Percentiles rank a stretch among this genome's conserved stretches.
Conservation (phyloP, 2,888 invertebrate genomes). For the Agrochola lota region DNA sequence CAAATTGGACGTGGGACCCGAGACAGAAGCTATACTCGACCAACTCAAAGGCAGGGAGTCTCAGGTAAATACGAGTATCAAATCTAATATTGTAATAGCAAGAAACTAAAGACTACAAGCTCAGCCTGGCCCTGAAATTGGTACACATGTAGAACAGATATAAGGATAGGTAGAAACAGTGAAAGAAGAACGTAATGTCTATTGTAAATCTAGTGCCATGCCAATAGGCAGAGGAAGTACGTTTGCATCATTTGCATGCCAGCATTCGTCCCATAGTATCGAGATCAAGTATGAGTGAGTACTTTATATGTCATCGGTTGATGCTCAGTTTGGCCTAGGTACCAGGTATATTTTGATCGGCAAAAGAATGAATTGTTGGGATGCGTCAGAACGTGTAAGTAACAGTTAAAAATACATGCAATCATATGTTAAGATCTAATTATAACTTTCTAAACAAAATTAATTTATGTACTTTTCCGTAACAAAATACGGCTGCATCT, state of each 20-base stretch:
- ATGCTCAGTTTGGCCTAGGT: slow-evolving; percentile 11
- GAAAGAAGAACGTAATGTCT: background rate
- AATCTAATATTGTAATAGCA: background rate
- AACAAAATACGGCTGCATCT: background rate
- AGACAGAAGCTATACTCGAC: slow-evolving; percentile 98
- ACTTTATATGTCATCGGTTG: slow-evolving; percentile 24
- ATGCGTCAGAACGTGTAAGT: slow-evolving; percentile 15
- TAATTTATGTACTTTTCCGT: slow-evolving; percentile 2
- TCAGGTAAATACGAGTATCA: slow-evolving; percentile 92
- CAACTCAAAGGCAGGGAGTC: slow-evolving; percentile 98
- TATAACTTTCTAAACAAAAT: slow-evolving; percentile 8
- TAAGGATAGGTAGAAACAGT: background rate
- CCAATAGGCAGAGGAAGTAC: slow-evolving; percentile 14
- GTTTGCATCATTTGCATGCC: slow-evolving; percentile 21
- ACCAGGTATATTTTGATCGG: slow-evolving; percentile 39
- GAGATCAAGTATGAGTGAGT: slow-evolving; percentile 21
- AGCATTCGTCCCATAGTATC: slow-evolving; percentile 21
- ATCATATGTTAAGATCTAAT: slow-evolving; percentile 20
- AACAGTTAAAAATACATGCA: slow-evolving; percentile 13
- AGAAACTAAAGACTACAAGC: background rate
- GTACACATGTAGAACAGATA: background rate
- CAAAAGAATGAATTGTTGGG: slow-evolving; percentile 38
- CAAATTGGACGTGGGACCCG: slow-evolving; percentile 98
- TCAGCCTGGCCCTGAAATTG: background rate
- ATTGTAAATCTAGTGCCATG: slow-evolving; percentile 5